Base-by-base conservation (phyloP, 2,113 vertebrate species). In the Daboia siamensis region DNA sequence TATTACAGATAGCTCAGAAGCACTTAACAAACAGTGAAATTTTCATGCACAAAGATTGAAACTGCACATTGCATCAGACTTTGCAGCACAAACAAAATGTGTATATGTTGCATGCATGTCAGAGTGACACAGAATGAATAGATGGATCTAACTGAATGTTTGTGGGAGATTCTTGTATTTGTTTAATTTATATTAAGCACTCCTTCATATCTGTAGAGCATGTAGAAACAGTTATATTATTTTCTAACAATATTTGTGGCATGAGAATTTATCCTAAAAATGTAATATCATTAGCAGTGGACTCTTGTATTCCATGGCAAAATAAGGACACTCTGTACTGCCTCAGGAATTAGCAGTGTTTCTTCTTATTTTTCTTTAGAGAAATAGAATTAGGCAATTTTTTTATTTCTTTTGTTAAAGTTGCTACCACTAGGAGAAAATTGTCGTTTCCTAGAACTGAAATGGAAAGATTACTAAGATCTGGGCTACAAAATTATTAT, bases 11-110 rank as follows among this genome's bases (percentile, higher is more conserved):
- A 80, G 9, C 0, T 90, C 89, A 74, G 85, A 55, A 29, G 80
- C 46, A 92, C 0, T 0, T 26, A 33, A 26, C 6, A 54, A 56
- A 61, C 44, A 89, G 39, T 21, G 51, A 29, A 90, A 86, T 5
- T 4, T 33, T 12, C n/a, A 86, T 24, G 15, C 54, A n/a, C 90
- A 44, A 46, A 3, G 24, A 4, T 7, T 24, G 24, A 57, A 57
- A 48, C 6, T 23, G 23, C 13, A 56, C 15, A 24, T 51, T 84
- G 12, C 48, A 84, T 5, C 11, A 12, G 2, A 48, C 8, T n/a
- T 55, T 13, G 3, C 56, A n/a, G 5, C 33, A 56, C 9, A 64
- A 91, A 91, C 51, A 2, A 55, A 74, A 57, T 57, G n/a, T 88
- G 0, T 11, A 39, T 74, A 20, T 17, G 69, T 74, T 54, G 8